Evolutionary conservation across 2,888 invertebrate genomes (phyloP).

Genomic region (Trachelus troglodyta): DNA sequence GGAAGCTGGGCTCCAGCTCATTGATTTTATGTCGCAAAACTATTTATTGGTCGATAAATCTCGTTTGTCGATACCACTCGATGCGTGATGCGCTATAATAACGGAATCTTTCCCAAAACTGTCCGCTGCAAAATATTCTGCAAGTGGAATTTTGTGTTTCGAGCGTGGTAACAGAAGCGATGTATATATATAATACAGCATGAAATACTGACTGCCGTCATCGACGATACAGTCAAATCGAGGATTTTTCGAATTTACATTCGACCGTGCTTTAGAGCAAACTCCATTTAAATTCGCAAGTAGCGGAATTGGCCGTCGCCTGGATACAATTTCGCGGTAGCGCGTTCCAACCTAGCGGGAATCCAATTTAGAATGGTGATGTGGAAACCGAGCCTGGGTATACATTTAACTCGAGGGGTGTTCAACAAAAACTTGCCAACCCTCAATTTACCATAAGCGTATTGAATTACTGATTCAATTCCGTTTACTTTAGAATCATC

Average conservation of each 20-base stretch:
- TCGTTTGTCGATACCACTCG: conserved; percentile 62
- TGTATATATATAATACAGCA: conserved; percentile 40
- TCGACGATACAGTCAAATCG: background rate
- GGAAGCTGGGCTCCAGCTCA: conserved; percentile 54
- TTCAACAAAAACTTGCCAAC: conserved; percentile 30
- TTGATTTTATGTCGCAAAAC: conserved; percentile 60
- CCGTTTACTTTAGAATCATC: background rate
- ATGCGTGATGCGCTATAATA: conserved; percentile 60
- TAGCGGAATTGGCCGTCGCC: conserved; percentile 49
- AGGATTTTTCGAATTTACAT: conserved; percentile 55
- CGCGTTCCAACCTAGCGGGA: conserved; percentile 45
- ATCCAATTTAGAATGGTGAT: conserved; percentile 53
- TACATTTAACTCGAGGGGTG: conserved; percentile 5
- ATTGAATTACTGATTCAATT: conserved; percentile 38
- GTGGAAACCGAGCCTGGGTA: conserved; percentile 29
- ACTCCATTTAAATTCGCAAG: conserved; percentile 59
- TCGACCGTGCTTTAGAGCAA: conserved; percentile 43
- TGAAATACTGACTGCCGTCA: conserved; percentile 36
- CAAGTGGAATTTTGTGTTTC: conserved; percentile 37
- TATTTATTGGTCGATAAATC: conserved; percentile 61
- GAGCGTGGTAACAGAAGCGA: conserved; percentile 46
- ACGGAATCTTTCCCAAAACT: conserved; percentile 54
- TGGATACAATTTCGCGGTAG: conserved; percentile 58
- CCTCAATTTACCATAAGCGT: conserved; percentile 34
- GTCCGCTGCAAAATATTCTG: conserved; percentile 37